These are phyloP conservation scores for Galleria mellonella DNA, from an alignment of 1,140 invertebrate genomes.

Conservation along the genomic window DNA sequence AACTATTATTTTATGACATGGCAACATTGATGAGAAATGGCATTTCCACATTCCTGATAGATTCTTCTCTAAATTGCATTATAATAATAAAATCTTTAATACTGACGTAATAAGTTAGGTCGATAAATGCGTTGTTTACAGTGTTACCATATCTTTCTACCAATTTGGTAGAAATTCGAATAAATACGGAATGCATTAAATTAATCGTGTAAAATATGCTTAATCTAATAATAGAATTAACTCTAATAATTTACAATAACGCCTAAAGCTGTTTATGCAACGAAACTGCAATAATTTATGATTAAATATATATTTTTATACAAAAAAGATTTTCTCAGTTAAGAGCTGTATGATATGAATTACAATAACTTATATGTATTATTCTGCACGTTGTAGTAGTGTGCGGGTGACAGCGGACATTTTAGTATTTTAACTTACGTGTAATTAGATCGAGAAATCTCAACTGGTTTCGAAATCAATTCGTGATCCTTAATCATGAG, in stretches of 20 bases:
- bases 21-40: conserved; percentile 18
- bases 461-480: too few species aligned
- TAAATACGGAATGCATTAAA: conserved; percentile 50
- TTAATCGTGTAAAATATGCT: conserved; percentile 15
- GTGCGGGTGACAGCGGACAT: too few species aligned
- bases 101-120: conserved; percentile 36
- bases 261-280: conserved; percentile 35
- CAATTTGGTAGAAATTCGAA: conserved; percentile 29
- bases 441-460: too few species aligned
- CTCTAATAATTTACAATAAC: conserved; percentile 44
- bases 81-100: conserved; percentile 30
- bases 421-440: too few species aligned
- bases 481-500: too few species aligned
- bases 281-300: conserved; percentile 43
- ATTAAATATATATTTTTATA: conserved; percentile 27
- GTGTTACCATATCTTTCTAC: conserved; percentile 23
- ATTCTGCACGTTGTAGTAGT: too few species aligned
- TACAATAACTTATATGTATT: not conserved
- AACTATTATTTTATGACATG: conserved; percentile 10
- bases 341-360: not conserved
- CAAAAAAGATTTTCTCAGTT: conserved; percentile 16
- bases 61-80: conserved; percentile 12
- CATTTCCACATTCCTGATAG: conserved; percentile 14
- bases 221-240: conserved; percentile 27
- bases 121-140: conserved; percentile 25